A percentile compares a stretch with the other conserved stretches of the same genome.
These are phyloP conservation scores for Anguilla marmorata DNA, from an alignment of 2,797 vertebrate species.

Conservation along the genomic window DNA sequence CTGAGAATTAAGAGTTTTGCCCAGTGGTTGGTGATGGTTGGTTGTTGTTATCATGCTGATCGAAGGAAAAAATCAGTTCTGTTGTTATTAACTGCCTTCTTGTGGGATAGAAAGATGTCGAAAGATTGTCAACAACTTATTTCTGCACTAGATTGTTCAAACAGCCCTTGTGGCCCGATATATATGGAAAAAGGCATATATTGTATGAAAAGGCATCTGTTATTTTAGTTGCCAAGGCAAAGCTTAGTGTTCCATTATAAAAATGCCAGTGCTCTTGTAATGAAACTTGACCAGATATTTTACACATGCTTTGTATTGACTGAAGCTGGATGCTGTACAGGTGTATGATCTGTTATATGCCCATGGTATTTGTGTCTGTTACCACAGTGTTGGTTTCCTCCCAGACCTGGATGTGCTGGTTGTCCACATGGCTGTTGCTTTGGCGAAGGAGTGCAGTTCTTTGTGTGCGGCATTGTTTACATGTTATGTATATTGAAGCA, in stretches of 20 bases:
- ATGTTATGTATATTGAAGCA: background rate
- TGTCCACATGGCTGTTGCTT: background rate
- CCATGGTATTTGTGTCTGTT: background rate
- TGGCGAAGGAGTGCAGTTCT: background rate
- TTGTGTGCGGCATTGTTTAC: background rate
- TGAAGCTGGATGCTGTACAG: background rate
- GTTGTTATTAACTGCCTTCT: background rate
- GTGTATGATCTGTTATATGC: background rate
- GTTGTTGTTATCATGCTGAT: background rate
- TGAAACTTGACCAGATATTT: background rate
- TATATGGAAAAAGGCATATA: background rate
- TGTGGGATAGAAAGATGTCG: background rate
- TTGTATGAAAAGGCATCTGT: background rate
- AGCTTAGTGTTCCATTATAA: background rate
- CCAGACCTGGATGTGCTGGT: background rate
- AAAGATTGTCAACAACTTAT: background rate
- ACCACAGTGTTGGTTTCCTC: background rate
- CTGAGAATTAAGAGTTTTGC: background rate
- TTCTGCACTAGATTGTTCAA: background rate
- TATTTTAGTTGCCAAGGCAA: background rate
- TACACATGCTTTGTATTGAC: background rate
- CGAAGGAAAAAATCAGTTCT: background rate
- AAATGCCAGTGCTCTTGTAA: background rate
- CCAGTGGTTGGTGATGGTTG: background rate
- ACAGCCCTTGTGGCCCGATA: background rate